phyloP scores from a whole-genome alignment of 2,113 vertebrate genomes.

The Tichodroma muraria region DNA sequence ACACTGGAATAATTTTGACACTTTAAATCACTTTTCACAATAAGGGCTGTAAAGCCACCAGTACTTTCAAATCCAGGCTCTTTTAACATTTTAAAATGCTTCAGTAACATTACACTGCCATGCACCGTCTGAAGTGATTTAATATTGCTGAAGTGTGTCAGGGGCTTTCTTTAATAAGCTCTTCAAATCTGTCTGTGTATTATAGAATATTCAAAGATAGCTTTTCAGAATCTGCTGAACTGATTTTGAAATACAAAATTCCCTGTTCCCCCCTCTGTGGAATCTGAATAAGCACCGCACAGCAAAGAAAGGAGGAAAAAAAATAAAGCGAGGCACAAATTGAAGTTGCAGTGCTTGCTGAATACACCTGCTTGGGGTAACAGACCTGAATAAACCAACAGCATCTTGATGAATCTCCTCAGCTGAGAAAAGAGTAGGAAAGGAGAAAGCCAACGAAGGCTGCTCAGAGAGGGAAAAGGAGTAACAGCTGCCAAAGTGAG shows the following conservation, averaged over 20 bases:
- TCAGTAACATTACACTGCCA: conserved; percentile 70
- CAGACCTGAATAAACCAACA: background rate
- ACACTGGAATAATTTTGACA: conserved; percentile 57
- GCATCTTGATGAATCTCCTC: background rate
- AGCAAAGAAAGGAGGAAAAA: background rate
- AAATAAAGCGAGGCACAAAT: background rate
- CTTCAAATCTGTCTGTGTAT: conserved; percentile 69
- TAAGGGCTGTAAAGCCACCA: conserved; percentile 62
- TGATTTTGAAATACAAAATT: conserved; percentile 37
- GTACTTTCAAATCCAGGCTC: conserved; percentile 67
- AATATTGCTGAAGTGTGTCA: conserved; percentile 75
- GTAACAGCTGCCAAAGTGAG: rapidly evolving
- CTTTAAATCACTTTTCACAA: conserved; percentile 65
- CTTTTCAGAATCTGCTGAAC: conserved; percentile 29
- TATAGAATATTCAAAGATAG: conserved; percentile 67
- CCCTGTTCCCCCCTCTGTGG: background rate
- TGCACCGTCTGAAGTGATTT: conserved; percentile 69
- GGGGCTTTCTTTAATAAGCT: conserved; percentile 73
- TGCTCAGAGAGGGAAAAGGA: background rate
- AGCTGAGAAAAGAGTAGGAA: background rate
- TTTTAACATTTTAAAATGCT: conserved; percentile 71
- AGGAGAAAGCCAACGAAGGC: background rate
- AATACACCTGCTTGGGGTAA: background rate
- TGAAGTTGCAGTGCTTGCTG: background rate
- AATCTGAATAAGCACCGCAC: rapidly evolving